Conservation (phyloP, 2,888 invertebrate species). For the Ichneumoninae sp. region DNA sequence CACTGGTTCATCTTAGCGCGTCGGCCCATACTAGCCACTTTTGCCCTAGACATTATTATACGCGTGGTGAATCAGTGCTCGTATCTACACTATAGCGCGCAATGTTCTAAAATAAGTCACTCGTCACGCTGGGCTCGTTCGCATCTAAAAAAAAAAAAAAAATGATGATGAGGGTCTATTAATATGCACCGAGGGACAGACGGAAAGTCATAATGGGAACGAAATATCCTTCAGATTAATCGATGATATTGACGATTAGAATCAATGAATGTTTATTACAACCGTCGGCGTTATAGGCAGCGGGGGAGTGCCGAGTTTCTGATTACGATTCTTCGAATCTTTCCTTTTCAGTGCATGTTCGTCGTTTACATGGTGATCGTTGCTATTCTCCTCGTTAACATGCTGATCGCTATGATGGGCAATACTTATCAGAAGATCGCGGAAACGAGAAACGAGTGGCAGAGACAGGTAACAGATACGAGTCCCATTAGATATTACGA, state of each 20-base stretch:
- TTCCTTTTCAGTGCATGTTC: constrained; percentile 90
- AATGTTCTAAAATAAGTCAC: neutral
- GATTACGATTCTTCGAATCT: constrained; percentile 19
- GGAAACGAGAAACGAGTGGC: constrained; percentile 99
- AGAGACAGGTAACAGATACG: constrained; percentile 89
- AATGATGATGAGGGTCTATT: constrained; percentile 13
- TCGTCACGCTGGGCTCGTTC: neutral
- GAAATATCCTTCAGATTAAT: constrained; percentile 50
- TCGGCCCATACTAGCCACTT: neutral
- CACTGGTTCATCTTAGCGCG: no score
- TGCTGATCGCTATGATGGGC: constrained; percentile 99
- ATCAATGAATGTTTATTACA: constrained; percentile 50
- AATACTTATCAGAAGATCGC: constrained; percentile 99
- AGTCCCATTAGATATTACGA: no score
- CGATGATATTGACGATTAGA: constrained; percentile 44
- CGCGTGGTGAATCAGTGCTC: constrained; percentile 8
- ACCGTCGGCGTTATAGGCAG: constrained; percentile 6
- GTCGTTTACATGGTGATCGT: constrained; percentile 99
- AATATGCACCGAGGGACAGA: constrained; percentile 31
- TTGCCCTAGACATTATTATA: neutral
- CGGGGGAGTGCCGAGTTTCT: constrained; percentile 28
- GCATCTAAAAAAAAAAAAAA: neutral
- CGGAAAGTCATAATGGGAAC: constrained; percentile 27
- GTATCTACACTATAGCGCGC: neutral
- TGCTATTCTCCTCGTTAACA: constrained; percentile 96